Conservation (phyloP, 2,113 vertebrate genomes). For the Accipiter cooperii region DNA sequence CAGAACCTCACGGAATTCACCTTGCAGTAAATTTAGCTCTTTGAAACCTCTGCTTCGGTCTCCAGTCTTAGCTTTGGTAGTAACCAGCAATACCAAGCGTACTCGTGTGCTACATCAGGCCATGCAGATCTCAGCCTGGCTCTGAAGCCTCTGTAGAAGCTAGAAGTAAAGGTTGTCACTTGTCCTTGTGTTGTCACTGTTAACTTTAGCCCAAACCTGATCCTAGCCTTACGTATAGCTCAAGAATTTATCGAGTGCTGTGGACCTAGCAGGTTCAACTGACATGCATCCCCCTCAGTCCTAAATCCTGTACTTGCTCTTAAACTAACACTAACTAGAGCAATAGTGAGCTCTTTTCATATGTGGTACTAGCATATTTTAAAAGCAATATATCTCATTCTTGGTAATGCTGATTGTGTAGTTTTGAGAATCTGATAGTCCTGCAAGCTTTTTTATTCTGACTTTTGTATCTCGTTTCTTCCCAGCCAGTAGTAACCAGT, state of each 20-base stretch:
- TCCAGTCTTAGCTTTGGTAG: not conserved
- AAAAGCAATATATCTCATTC: not conserved
- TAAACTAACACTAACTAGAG: not conserved
- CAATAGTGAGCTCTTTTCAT: not conserved
- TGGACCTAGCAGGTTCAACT: not conserved
- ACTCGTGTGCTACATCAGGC: not conserved
- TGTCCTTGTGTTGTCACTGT: not conserved
- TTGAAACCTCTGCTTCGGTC: not conserved
- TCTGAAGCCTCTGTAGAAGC: not conserved
- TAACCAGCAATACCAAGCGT: not conserved
- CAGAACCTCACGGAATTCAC: not conserved
- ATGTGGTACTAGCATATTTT: not conserved
- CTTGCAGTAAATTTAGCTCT: not conserved
- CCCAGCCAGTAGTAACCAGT: conserved; percentile 85
- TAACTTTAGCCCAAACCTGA: not conserved
- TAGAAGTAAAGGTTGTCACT: not conserved
- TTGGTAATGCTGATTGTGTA: not conserved
- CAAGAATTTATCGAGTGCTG: not conserved
- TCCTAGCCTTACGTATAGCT: not conserved
- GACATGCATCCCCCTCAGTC: not conserved
- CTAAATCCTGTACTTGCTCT: not conserved
- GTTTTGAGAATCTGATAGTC: not conserved
- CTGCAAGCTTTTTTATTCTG: not conserved
- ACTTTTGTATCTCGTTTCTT: conserved; percentile 34
- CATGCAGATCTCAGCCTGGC: not conserved